These are phyloP conservation scores for Glyptemys insculpta DNA, from an alignment of 2,797 vertebrate species.

Conservation along the genomic window DNA sequence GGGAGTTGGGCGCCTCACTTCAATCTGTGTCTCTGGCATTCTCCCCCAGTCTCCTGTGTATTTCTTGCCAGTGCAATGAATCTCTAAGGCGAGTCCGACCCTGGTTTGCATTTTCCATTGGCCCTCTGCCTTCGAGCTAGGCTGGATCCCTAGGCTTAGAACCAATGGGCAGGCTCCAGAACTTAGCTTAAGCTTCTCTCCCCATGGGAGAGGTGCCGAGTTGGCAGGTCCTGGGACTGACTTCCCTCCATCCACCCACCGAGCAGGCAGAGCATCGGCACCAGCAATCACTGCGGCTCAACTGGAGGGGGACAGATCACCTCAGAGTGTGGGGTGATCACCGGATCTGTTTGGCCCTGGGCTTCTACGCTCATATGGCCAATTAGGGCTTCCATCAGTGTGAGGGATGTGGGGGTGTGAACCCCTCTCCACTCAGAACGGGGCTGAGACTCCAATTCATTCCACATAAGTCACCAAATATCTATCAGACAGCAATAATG, in stretches of 20 bases:
- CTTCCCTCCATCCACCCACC: neutral
- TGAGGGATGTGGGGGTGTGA: neutral
- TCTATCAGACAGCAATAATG: neutral
- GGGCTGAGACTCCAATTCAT: neutral
- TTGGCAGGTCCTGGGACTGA: neutral
- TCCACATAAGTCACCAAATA: neutral
- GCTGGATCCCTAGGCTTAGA: neutral
- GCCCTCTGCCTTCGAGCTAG: neutral
- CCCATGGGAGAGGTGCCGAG: neutral
- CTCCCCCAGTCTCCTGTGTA: neutral
- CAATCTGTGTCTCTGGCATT: neutral
- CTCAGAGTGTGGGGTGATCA: too few species aligned
- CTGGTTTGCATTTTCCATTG: rapidly evolving
- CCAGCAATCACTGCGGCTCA: neutral
- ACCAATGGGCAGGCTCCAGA: neutral
- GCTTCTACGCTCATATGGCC: neutral
- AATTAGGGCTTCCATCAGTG: neutral
- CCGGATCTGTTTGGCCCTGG: neutral
- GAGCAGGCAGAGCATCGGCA: neutral
- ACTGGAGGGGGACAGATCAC: too few species aligned
- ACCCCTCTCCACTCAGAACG: neutral
- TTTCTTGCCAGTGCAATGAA: neutral
- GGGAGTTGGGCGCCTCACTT: neutral
- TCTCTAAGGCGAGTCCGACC: neutral
- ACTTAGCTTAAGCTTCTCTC: neutral